Base-by-base conservation (phyloP, 2,797 vertebrate genomes). In the Schizopygopsis malacanthus region DNA sequence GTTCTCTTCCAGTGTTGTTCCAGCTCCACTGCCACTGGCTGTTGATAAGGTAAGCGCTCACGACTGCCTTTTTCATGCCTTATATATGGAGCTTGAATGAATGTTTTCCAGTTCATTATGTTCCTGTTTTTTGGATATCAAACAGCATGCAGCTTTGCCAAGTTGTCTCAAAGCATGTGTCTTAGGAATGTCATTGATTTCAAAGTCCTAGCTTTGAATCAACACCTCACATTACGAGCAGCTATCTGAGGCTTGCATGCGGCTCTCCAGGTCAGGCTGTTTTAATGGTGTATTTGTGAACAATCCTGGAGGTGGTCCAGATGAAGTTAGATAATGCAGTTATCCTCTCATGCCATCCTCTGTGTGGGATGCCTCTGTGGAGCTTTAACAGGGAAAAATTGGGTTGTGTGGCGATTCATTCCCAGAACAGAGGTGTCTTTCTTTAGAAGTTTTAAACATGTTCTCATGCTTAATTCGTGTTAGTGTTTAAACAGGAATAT, bases 11-110 rank as follows among this genome's bases (percentile, higher is more conserved):
- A 99, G 98, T 94, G 97, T 98, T 94, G 98, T 98, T 95, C 97
- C 98, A 94, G 95, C 97, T 93, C 96, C 98, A 83, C 95, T 98
- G 93, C 97, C 98, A 91, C 97, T 97, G 95, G 98, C 98, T 93
- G 95, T 98, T 96, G 98, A 99, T 94, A 99, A 99, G 98, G 98
- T 99, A 97, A 98, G 96, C 71, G 6, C 28, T 41, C 54, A 7
- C 22, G 6, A 43, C 54, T 25, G 10, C 16, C 16, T 45, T 18
- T 45, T 45, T 45, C 37, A 9, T 67, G 39, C 54, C 2, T 61
- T 18, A 16, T 25, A 10, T 10, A 18, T 25, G 12, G 28, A 56
- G 75, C 20, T 6, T 78, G 52, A 61, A 45, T 43, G 56, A 63
- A 63, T 63, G 75, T n/a, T 41, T 77, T 59, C 52, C 76, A 41